phyloP scores from a whole-genome alignment of 1,140 invertebrate genomes.

The Metaphire vulgaris region DNA sequence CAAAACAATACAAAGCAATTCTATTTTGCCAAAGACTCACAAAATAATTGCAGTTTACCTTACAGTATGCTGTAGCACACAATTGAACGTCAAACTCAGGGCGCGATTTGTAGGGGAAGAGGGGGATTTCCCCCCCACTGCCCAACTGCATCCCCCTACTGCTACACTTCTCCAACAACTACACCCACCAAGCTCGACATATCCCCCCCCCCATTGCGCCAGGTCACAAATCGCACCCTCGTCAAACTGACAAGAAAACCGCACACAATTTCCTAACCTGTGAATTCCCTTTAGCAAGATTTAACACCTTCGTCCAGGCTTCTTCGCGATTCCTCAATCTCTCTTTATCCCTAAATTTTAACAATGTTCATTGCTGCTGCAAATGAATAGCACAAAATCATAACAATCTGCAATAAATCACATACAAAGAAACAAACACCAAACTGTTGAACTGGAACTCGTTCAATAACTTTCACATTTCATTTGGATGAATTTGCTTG shows the following conservation, averaged over 20 bases:
- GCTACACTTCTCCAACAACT: too few species aligned
- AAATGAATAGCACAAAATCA: not conserved
- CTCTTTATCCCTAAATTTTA: constrained; percentile 43
- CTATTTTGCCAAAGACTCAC: too few species aligned
- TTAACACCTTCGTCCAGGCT: constrained; percentile 43
- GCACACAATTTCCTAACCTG: constrained; percentile 24
- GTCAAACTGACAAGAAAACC: not conserved
- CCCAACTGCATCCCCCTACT: too few species aligned
- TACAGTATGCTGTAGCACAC: not conserved
- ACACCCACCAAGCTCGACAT: too few species aligned
- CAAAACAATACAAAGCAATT: not conserved
- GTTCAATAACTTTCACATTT: not conserved
- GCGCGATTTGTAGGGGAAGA: too few species aligned
- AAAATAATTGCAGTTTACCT: not conserved
- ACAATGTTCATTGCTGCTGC: not conserved
- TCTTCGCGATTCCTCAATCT: constrained; percentile 43
- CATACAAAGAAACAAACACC: not conserved
- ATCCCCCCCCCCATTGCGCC: too few species aligned
- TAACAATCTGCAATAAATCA: constrained; percentile 1
- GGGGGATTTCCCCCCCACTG: too few species aligned
- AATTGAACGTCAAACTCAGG: too few species aligned
- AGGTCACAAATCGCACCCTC: not conserved
- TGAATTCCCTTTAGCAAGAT: constrained; percentile 41
- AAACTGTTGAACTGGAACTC: not conserved
- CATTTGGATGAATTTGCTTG: not conserved